These are phyloP conservation scores for Dicyrtoma fusca DNA, from an alignment of 2,888 invertebrate species.

Conservation along the genomic window DNA sequence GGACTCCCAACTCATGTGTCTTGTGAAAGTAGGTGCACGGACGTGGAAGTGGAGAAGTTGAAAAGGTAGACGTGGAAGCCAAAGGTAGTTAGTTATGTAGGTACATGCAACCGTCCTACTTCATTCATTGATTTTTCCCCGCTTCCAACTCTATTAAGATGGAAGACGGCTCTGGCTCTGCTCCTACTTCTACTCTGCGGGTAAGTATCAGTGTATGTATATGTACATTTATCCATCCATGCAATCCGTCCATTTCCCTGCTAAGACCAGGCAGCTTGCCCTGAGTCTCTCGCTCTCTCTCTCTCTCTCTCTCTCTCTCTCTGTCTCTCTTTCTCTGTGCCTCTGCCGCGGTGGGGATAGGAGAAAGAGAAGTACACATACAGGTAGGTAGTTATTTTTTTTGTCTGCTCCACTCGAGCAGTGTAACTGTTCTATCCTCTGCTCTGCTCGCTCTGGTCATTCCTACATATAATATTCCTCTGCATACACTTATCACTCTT, in stretches of 20 bases:
- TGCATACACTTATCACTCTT: neutral
- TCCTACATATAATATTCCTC: neutral
- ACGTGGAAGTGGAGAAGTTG: neutral
- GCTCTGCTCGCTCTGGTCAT: constrained; percentile 6
- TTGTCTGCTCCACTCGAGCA: constrained; percentile 9
- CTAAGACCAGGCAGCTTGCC: no score
- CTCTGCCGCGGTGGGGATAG: neutral
- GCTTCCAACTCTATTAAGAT: constrained; percentile 37
- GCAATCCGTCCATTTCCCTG: no score
- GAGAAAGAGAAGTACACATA: constrained; percentile 5
- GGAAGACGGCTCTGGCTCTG: constrained; percentile 21
- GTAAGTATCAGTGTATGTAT: constrained; percentile 8
- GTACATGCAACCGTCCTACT: constrained; percentile 39
- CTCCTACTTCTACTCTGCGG: neutral
- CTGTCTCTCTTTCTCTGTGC: neutral
- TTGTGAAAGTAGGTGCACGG: neutral
- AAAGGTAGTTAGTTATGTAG: neutral
- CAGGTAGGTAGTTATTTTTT: constrained; percentile 6
- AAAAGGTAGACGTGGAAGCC: neutral
- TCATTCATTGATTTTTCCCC: constrained; percentile 40
- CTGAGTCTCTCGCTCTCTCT: no score
- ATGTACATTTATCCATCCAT: no score
- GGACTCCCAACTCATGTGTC: neutral
- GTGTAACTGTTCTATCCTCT: neutral
- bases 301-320: no score